Evolutionary conservation across 2,888 invertebrate species (phyloP), one percentile per base, ranked within the genome.

Genomic region (Ditylenchus weischeri): DNA sequence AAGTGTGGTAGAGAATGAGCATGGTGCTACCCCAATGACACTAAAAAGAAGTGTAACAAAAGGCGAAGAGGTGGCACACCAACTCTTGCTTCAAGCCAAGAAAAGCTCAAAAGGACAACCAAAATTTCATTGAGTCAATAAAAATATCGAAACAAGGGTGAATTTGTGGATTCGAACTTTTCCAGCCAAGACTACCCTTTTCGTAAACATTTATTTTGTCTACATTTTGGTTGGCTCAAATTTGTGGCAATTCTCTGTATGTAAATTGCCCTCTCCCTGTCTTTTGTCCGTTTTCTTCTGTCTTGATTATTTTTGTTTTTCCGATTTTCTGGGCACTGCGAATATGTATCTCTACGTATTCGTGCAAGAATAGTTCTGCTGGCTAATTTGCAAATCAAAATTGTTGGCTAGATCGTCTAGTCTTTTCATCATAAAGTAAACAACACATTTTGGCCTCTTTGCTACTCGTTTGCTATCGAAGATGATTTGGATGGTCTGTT

Each of bases 71-170:
- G 43, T 43, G 43, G 43, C 43, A 13, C 43, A 43, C 11, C 8
- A n/a, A n/a, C 11, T 43, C 43, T 13, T 43, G 13, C 43, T 43
- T 43, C 15, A 15, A 43, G 15, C 43, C 11, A 43, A 43, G 43
- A 43, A 43, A 10, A 29, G n/a, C 54, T 54, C 54, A 54, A 54
- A 54, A 54, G n/a, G 54, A 21, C 54, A n/a, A 29, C 54, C 15
- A 54, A 54, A 29, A 29, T 13, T 11, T 1, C 8, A 10, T 10
- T 54, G 54, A 21, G 54, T 54, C 54, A 54, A 54, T 54, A 54
- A 54, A 54, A 54, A 54, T 54, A 54, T 54, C 54, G 54, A 43
- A 43, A 43, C 43, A 43, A 43, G 43, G n/a, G 11, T 18, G n/a
- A 18, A 54, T 23, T 54, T 29, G 54, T 29, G 54, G 29, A 23